Conservation (phyloP, 2,888 invertebrate species). For the Trachelus tabidus region DNA sequence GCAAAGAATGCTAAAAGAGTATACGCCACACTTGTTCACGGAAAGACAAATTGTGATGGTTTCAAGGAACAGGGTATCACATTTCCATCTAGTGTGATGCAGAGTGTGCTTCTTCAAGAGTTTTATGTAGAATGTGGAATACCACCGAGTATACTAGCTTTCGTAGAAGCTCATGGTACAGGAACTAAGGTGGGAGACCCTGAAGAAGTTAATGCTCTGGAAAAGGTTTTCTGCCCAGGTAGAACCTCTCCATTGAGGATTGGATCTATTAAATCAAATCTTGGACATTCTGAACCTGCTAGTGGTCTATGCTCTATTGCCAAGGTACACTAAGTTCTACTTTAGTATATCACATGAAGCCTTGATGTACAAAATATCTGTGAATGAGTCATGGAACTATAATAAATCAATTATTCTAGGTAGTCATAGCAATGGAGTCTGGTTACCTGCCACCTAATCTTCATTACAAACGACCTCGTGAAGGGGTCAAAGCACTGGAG, state of each 20-base stretch:
- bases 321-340: slow-evolving; percentile 70
- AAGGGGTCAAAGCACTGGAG: slow-evolving; percentile 72
- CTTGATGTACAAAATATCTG: background rate
- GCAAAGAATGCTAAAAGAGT: slow-evolving; percentile 66
- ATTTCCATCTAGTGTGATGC: slow-evolving; percentile 57
- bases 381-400: background rate
- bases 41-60: slow-evolving; percentile 74
- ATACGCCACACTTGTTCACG: slow-evolving; percentile 69
- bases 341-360: background rate
- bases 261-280: slow-evolving; percentile 93
- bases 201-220: slow-evolving; percentile 87
- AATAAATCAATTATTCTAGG: slow-evolving; percentile 56
- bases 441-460: slow-evolving; percentile 88
- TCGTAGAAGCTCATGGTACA: slow-evolving; percentile 80
- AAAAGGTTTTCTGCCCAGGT: slow-evolving; percentile 80
- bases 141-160: slow-evolving; percentile 70
- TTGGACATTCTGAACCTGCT: slow-evolving; percentile 92
- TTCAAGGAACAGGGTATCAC: slow-evolving; percentile 64
- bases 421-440: slow-evolving; percentile 83
- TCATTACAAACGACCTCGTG: slow-evolving; percentile 76
- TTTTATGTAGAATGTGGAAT: slow-evolving; percentile 73
- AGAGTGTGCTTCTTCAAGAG: slow-evolving; percentile 65
- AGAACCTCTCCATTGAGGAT: slow-evolving; percentile 83
- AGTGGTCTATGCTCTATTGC: slow-evolving; percentile 86
- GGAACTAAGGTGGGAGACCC: slow-evolving; percentile 90